phyloP scores from a whole-genome alignment of 2,888 invertebrate genomes.

The Mantis religiosa region DNA sequence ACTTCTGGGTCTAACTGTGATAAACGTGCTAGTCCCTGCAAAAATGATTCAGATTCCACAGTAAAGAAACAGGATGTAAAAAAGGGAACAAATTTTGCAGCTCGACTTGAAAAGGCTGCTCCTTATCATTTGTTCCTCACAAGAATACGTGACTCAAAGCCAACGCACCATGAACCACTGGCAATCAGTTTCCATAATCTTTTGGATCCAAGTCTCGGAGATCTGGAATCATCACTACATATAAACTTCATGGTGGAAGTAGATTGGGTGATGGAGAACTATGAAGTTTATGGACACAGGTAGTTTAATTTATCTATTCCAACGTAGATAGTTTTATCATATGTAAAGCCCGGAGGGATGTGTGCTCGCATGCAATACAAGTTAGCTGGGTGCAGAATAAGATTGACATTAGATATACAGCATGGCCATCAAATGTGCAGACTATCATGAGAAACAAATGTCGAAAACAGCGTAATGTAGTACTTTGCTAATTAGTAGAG shows the following conservation, averaged over 20 bases:
- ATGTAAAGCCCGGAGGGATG: no score
- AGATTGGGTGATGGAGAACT: constrained; percentile 84
- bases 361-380: no score
- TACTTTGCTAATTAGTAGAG: no score
- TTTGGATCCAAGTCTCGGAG: constrained; percentile 72
- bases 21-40: neutral
- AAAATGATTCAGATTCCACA: neutral
- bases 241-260: constrained; percentile 92
- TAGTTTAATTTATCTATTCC: constrained; percentile 36
- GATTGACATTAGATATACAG: no score
- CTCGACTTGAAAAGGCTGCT: constrained; percentile 60
- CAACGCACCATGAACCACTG: constrained; percentile 61
- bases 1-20: neutral
- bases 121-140: constrained; percentile 77
- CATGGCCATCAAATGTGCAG: no score
- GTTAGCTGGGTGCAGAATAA: no score
- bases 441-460: no score
- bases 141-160: constrained; percentile 58
- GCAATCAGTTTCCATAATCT: constrained; percentile 73
- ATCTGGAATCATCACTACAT: constrained; percentile 70
- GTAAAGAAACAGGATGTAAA: constrained; percentile 1
- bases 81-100: constrained; percentile 52
- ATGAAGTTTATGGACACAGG: constrained; percentile 70
- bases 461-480: no score
- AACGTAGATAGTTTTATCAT: neutral